Conservation (phyloP, 2,113 vertebrate genomes). For the Tiliqua scincoides region DNA sequence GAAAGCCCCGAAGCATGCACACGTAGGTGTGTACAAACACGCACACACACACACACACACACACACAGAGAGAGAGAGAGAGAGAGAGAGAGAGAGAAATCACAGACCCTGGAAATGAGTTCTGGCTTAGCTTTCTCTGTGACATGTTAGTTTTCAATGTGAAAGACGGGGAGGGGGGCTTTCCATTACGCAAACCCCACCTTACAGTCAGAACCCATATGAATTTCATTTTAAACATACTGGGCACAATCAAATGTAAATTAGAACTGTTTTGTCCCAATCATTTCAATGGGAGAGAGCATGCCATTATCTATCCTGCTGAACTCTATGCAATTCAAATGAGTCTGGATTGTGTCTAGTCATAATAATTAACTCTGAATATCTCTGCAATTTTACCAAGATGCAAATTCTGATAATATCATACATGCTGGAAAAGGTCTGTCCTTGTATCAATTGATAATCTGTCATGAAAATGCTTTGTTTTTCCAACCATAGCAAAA, state of each 20-base stretch:
- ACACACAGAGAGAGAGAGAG: too few species aligned
- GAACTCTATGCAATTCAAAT: neutral
- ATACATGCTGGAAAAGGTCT: slow-evolving; percentile 56
- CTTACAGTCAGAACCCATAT: neutral
- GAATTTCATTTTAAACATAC: neutral
- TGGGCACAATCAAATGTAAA: neutral
- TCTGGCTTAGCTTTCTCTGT: neutral
- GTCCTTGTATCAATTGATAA: slow-evolving; percentile 36
- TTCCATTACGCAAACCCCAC: neutral
- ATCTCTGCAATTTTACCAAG: slow-evolving; percentile 61
- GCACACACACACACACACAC: too few species aligned
- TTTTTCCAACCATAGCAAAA: slow-evolving; percentile 47
- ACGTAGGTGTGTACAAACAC: neutral
- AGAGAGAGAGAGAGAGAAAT: too few species aligned
- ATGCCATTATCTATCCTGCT: neutral
- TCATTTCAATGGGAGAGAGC: neutral
- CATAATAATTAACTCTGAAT: slow-evolving; percentile 6
- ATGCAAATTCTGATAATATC: slow-evolving; percentile 50
- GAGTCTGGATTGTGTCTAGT: neutral
- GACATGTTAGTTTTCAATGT: neutral
- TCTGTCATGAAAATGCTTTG: slow-evolving; percentile 34
- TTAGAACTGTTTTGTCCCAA: neutral
- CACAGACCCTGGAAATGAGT: neutral
- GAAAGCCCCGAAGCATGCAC: neutral
- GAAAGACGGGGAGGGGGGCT: neutral